Base-by-base conservation (phyloP, 2,888 invertebrate genomes). In the Embidobia sp. region DNA sequence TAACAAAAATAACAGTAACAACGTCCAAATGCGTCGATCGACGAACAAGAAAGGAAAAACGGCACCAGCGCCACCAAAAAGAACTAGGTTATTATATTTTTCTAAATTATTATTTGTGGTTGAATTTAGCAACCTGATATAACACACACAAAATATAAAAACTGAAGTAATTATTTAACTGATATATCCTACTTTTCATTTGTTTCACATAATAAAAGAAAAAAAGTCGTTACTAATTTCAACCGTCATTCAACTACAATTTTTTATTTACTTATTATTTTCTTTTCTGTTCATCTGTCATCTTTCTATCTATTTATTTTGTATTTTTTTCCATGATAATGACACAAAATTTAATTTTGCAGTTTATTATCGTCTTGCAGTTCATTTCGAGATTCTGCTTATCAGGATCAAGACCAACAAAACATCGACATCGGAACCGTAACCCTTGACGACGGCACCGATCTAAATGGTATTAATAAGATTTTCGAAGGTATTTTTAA, bases 51-150 rank as follows among this genome's bases (percentile, higher is more conserved):
- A 95, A 87, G 97, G 97, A 81, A 97, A 97, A 90, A 96, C 96
- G 86, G 97, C 98, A 19, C 98, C 98, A 40, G 96, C 97, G 13
- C 98, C 98, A 74, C 98, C 98, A 26, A 97, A 98, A 90, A 92
- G 98, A 83, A 98, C 98, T 80, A 97, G 96, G 96, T 96, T 16
- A 26, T 10, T 37, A 35, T 18, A 18, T 7, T 29, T 27, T 37
- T 19, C 3, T 7, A n/a, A n/a, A 5, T 37, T 18, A 11, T 29
- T 22, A 10, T 42, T 42, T 16, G 13, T 18, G 18, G 35, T 18
- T 49, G 31, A 49, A 49, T 31, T 44, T 26, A 26, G 18, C n/a
- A n/a, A n/a, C n/a, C n/a, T n/a, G n/a, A n/a, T n/a, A n/a, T n/a
- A n/a, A n/a, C n/a, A n/a, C n/a, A n/a, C n/a, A n/a, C n/a, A n/a